Evolutionary conservation across 2,888 invertebrate species (phyloP).

Genomic region (Euplagia quadripunctaria): DNA sequence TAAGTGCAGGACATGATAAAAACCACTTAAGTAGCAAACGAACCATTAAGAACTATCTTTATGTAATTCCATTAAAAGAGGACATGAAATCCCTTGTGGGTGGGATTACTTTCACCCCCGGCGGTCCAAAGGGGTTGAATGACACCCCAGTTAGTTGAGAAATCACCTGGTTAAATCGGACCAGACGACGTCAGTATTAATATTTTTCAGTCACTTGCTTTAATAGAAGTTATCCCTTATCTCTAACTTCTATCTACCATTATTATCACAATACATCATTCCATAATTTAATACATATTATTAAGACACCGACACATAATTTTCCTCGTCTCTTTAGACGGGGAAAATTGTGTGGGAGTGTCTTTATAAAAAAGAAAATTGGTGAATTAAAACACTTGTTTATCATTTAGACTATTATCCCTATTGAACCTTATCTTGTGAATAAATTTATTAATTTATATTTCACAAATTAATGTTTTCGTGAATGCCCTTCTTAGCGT

Average conservation of each 20-base stretch:
- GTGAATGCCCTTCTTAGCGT: too few relatives aligned
- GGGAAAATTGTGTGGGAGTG: too few relatives aligned
- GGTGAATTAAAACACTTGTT: too few relatives aligned
- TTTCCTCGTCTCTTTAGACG: too few relatives aligned
- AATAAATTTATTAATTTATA: too few relatives aligned
- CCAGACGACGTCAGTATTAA: slow-evolving; percentile 26
- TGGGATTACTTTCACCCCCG: slow-evolving; percentile 25
- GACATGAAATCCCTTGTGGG: slow-evolving; percentile 27
- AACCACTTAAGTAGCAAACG: slow-evolving; percentile 21
- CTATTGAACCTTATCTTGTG: too few relatives aligned
- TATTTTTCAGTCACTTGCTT: slow-evolving; percentile 44
- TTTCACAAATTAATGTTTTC: too few relatives aligned
- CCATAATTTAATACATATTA: too few relatives aligned
- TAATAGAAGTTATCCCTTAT: slow-evolving; percentile 31
- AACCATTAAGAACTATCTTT: slow-evolving; percentile 21
- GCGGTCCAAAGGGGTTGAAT: slow-evolving; percentile 30
- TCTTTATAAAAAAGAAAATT: too few relatives aligned
- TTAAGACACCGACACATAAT: too few relatives aligned
- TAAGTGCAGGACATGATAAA: slow-evolving; percentile 12
- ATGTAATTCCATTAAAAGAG: slow-evolving; percentile 31
- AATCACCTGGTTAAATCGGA: slow-evolving; percentile 42
- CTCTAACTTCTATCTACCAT: not conserved
- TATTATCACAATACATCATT: not conserved
- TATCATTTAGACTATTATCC: too few relatives aligned
- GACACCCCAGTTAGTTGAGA: slow-evolving; percentile 12